phyloP scores from a whole-genome alignment of 2,113 vertebrate species.

The Edolisoma coerulescens region DNA sequence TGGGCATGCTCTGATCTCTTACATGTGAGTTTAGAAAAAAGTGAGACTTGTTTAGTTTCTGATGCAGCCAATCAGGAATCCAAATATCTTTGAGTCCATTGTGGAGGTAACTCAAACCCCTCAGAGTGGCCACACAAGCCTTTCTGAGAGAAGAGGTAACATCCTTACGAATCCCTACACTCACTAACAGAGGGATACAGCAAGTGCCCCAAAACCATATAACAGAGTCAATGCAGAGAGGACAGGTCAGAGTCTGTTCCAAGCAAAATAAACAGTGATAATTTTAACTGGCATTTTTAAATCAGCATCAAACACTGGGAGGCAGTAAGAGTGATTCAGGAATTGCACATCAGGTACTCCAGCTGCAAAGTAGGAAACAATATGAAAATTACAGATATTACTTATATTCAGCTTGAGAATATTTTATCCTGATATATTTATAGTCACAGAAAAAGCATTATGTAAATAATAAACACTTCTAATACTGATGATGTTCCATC shows the following conservation, averaged over 20 bases:
- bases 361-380: not conserved
- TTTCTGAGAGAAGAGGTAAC: not conserved
- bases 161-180: not conserved
- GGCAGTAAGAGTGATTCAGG: not conserved
- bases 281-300: not conserved
- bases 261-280: not conserved
- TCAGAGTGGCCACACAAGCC: not conserved
- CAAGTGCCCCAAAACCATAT: not conserved
- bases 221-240: not conserved
- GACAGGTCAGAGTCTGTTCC: not conserved
- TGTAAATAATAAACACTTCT: not conserved
- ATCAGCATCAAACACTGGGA: not conserved
- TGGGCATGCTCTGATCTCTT: not conserved
- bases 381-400: not conserved
- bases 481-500: not conserved
- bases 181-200: not conserved
- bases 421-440: not conserved
- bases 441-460: not conserved
- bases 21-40: not conserved
- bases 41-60: not conserved
- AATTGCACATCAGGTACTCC: not conserved
- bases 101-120: not conserved
- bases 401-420: not conserved
- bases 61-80: not conserved
- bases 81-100: rapidly evolving